A percentile compares a stretch with the other conserved stretches of the same genome.
Conservation (phyloP, 2,113 vertebrate genomes). For the Serinus canaria region DNA sequence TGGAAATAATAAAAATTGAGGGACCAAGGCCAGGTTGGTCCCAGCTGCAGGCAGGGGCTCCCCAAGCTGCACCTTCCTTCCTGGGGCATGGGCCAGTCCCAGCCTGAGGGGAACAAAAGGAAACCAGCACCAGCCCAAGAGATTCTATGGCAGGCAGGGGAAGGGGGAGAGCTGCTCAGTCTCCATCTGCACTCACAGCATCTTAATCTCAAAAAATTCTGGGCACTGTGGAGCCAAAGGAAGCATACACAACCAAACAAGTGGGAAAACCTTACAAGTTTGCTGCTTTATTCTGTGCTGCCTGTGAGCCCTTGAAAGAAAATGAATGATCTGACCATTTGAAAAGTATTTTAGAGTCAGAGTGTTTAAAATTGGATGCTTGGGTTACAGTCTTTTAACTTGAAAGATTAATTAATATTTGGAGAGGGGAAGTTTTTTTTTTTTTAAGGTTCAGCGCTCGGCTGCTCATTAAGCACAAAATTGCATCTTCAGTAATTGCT, state of each 20-base stretch:
- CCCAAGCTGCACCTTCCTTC: background rate
- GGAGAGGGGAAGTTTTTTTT: background rate
- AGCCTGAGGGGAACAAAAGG: background rate
- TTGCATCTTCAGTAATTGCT: constrained; percentile 27
- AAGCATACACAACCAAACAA: background rate
- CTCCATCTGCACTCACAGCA: background rate
- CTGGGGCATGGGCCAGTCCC: accelerated
- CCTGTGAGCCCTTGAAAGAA: background rate
- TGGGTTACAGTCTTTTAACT: constrained; percentile 1
- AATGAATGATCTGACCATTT: background rate
- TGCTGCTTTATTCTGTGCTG: background rate
- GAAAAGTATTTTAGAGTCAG: background rate
- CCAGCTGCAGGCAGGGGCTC: background rate
- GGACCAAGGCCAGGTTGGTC: background rate
- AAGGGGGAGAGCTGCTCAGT: background rate
- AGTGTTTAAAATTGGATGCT: background rate
- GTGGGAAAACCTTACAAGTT: background rate
- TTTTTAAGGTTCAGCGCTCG: background rate
- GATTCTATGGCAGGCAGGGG: accelerated
- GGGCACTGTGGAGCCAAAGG: background rate
- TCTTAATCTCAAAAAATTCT: background rate
- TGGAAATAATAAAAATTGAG: background rate
- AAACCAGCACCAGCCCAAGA: background rate
- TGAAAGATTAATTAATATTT: constrained; percentile 38
- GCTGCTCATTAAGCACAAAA: constrained; percentile 46